phyloP scores from a whole-genome alignment of 2,113 vertebrate species.

The Cephalophus harveyi region DNA sequence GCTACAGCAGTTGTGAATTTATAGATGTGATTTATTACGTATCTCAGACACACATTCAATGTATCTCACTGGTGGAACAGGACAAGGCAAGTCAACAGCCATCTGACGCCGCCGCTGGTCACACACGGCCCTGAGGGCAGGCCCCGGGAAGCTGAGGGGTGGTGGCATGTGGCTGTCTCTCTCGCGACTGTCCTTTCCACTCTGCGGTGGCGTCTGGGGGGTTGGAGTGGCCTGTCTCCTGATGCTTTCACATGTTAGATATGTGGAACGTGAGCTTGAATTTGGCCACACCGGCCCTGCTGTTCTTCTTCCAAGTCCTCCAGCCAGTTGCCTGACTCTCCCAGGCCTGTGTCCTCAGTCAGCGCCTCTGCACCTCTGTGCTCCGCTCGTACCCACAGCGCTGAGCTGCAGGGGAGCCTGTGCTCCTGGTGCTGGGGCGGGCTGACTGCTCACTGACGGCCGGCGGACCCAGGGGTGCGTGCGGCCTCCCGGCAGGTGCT shows the following conservation, averaged over 20 bases:
- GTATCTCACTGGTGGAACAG: accelerated
- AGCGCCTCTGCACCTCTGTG: accelerated
- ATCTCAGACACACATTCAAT: neutral
- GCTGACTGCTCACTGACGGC: neutral
- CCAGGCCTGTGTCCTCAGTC: neutral
- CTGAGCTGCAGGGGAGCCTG: accelerated
- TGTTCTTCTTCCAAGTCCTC: neutral
- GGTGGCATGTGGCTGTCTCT: neutral
- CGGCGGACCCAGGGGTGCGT: neutral
- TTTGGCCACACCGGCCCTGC: accelerated
- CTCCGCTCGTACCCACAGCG: accelerated
- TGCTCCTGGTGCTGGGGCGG: neutral
- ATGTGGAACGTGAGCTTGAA: neutral
- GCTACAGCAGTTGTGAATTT: neutral
- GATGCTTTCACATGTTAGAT: neutral
- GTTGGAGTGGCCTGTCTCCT: neutral
- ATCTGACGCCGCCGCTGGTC: accelerated
- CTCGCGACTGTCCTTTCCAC: accelerated
- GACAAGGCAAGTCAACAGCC: neutral
- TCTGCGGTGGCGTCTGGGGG: neutral
- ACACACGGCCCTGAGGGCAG: accelerated
- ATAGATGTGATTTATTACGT: accelerated
- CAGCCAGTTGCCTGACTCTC: neutral
- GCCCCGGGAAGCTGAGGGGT: neutral
- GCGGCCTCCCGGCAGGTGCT: neutral